These are phyloP conservation scores for Enteromius treurensis DNA, from an alignment of 2,797 vertebrate species.

Conservation along the genomic window DNA sequence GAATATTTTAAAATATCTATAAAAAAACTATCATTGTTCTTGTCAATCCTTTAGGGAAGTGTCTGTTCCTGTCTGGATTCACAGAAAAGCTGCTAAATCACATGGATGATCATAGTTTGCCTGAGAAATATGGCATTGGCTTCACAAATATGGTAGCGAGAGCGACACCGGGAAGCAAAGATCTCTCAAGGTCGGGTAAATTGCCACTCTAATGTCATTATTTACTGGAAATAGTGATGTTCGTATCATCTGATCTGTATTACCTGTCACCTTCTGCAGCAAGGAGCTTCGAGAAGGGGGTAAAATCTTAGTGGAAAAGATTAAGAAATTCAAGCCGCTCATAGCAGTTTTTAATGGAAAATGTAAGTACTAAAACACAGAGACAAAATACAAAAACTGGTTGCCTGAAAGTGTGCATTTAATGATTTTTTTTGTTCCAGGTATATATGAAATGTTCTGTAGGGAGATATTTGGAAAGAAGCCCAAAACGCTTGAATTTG, in stretches of 20 bases:
- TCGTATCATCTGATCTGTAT: not conserved
- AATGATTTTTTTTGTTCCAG: constrained; percentile 67
- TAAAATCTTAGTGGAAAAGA: constrained; percentile 94
- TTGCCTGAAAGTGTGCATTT: not conserved
- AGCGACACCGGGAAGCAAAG: constrained; percentile 97
- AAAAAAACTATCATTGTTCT: not conserved
- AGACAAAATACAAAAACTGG: not conserved
- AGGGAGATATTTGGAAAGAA: constrained; percentile 97
- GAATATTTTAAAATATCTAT: not conserved
- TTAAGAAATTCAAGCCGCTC: constrained; percentile 92
- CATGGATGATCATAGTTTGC: constrained; percentile 87
- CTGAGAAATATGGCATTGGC: constrained; percentile 94
- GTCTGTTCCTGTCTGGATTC: constrained; percentile 95
- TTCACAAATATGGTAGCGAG: constrained; percentile 98
- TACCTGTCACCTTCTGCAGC: constrained; percentile 70
- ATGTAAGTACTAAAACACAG: constrained; percentile 70
- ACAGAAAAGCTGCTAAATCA: constrained; percentile 93
- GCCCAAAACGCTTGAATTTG: constrained; percentile 93
- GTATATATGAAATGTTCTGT: constrained; percentile 99
- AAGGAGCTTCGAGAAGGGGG: constrained; percentile 98
- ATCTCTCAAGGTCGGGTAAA: constrained; percentile 86
- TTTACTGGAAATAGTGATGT: not conserved
- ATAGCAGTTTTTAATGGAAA: constrained; percentile 98
- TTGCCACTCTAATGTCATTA: not conserved
- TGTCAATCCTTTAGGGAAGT: constrained; percentile 85